These are phyloP conservation scores for Neogale vison DNA, from an alignment of 2,113 vertebrate species.

Conservation along the genomic window DNA sequence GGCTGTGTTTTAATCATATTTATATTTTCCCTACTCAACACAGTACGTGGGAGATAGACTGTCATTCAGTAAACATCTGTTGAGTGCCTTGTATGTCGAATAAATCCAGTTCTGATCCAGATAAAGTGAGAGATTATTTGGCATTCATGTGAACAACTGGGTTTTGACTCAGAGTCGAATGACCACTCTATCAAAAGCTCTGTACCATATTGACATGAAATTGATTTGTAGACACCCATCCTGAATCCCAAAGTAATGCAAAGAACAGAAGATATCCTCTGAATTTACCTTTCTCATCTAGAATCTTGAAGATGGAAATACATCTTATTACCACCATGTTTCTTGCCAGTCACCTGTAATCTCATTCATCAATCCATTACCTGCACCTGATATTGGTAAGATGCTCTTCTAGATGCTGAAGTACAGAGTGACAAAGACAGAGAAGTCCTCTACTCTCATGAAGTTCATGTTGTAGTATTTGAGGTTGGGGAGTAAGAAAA, in stretches of 20 bases:
- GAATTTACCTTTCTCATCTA: neutral
- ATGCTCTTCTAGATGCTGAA: neutral
- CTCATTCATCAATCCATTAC: neutral
- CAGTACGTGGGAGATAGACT: neutral
- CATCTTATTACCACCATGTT: neutral
- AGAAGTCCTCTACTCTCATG: neutral
- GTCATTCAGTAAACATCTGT: neutral
- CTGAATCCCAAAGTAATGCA: slow-evolving; percentile 59
- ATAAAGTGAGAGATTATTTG: neutral
- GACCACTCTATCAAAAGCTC: slow-evolving; percentile 43
- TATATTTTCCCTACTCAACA: neutral
- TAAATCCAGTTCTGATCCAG: neutral
- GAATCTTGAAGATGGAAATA: neutral
- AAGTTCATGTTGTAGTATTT: neutral
- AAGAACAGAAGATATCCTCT: slow-evolving; percentile 26
- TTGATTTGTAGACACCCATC: slow-evolving; percentile 34
- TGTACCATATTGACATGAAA: slow-evolving; percentile 59
- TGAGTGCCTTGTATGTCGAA: neutral
- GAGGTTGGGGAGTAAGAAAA: neutral
- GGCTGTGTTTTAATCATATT: neutral
- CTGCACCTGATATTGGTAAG: neutral
- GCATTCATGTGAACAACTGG: slow-evolving; percentile 21
- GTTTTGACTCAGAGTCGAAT: slow-evolving; percentile 32
- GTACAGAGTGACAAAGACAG: neutral
- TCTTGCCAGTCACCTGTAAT: neutral